Percentiles rank a stretch among this genome's conserved stretches.
Conservation (phyloP, 2,888 invertebrate genomes). For the Tupiocoris notatus region DNA sequence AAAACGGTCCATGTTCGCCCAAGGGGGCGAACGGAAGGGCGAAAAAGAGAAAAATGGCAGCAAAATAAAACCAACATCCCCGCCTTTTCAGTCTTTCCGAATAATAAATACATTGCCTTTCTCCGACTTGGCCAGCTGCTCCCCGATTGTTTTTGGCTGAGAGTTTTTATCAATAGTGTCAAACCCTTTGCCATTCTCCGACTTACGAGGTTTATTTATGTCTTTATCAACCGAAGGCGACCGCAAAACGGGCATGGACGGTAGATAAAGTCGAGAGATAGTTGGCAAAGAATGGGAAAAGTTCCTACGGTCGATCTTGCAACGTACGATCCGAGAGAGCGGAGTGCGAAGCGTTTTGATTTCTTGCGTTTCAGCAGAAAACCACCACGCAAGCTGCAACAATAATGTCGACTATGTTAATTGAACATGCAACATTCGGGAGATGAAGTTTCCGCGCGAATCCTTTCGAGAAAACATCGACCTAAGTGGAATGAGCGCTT, state of each 20-base stretch:
- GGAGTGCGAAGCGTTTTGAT: too few species aligned
- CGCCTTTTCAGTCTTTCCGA: slow-evolving; percentile 7
- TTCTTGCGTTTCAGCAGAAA: too few species aligned
- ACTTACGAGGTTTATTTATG: slow-evolving; percentile 18
- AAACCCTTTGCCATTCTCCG: not conserved
- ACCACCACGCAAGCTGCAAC: too few species aligned
- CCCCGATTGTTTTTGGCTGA: slow-evolving; percentile 3
- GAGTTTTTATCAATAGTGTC: slow-evolving; percentile 33
- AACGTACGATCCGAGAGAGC: too few species aligned
- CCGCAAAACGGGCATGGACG: slow-evolving; percentile 11
- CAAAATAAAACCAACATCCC: slow-evolving; percentile 2
- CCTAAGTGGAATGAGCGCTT: not conserved
- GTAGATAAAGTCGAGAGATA: slow-evolving; percentile 18
- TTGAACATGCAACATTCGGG: too few species aligned
- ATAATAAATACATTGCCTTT: slow-evolving; percentile 35
- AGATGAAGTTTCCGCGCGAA: too few species aligned
- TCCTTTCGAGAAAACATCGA: too few species aligned
- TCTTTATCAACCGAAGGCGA: slow-evolving; percentile 17
- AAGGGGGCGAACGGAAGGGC: not conserved
- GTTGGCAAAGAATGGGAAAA: not conserved
- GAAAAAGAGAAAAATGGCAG: slow-evolving; percentile 10
- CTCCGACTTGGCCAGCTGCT: slow-evolving; percentile 21
- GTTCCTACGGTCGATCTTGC: too few species aligned
- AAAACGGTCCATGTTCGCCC: not conserved
- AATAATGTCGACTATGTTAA: too few species aligned